Percentiles rank a stretch among this genome's conserved stretches.
Evolutionary conservation across 1,140 invertebrate genomes (phyloP).

Genomic region (fruit fly (Drosophila melanogaster)): Release_6_plus_ISO1_MT NT_033777.3:25595501-25596000

Average conservation of each 20-base stretch:
- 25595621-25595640: constrained; percentile 3
- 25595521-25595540: constrained; percentile 94
- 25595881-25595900: not conserved
- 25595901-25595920: constrained; percentile 15
- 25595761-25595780: constrained; percentile 14
- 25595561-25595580: constrained; percentile 96
- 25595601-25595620: constrained; percentile 87
- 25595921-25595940: constrained; percentile 48
- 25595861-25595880: not conserved
- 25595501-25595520: constrained; percentile 96
- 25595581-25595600: constrained; percentile 97
- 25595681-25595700: constrained; percentile 35
- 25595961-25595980: constrained; percentile 13
- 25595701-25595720: constrained; percentile 65
- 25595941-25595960: constrained; percentile 29
- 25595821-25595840: constrained; percentile 59
- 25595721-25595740: constrained; percentile 55
- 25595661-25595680: constrained; percentile 4
- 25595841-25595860: not conserved
- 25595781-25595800: constrained; percentile 39
- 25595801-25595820: constrained; percentile 51
- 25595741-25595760: constrained; percentile 40
- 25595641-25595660: constrained; percentile 4
- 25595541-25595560: constrained; percentile 96
- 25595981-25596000: constrained; percentile 15